phyloP scores from a whole-genome alignment of 2,797 vertebrate genomes.

The Hippocampus kuda region DNA sequence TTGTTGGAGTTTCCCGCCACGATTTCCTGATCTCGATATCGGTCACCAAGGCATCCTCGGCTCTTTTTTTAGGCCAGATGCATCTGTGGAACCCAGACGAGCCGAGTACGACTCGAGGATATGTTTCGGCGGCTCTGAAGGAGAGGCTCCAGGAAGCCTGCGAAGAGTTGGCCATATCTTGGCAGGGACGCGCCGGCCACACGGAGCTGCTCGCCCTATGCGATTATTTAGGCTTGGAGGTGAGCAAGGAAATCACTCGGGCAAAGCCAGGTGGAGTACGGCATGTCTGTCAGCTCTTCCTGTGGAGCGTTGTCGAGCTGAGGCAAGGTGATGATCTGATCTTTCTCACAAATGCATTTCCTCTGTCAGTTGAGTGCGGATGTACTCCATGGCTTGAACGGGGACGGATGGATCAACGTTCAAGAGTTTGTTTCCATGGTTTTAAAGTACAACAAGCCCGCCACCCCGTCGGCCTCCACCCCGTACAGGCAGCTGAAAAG shows the following conservation, averaged over 20 bases:
- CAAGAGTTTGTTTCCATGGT: conserved; percentile 81
- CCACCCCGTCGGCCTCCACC: conserved; percentile 80
- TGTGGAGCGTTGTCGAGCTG: too few relatives aligned
- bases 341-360: background rate
- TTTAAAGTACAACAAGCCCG: conserved; percentile 70
- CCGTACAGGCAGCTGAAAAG: conserved; percentile 89
- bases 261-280: background rate
- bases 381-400: conserved; percentile 63
- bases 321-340: background rate
- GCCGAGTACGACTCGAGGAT: conserved; percentile 66
- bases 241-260: conserved; percentile 31
- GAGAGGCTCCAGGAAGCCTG: conserved; percentile 78
- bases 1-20: background rate
- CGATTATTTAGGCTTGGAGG: conserved; percentile 76
- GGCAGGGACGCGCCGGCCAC: conserved; percentile 70
- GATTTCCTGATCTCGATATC: accelerated
- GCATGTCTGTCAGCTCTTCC: too few relatives aligned
- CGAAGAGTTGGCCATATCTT: conserved; percentile 70
- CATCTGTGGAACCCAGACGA: conserved; percentile 96
- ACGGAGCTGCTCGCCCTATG: conserved; percentile 76
- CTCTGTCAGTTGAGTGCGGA: conserved; percentile 72
- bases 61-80: conserved; percentile 72
- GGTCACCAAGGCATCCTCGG: background rate
- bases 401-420: conserved; percentile 73
- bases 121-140: conserved; percentile 59